Conservation (phyloP, 30 jellyfish, hydroid and myxozoan genomes). For the Cassiopea andromeda region DNA sequence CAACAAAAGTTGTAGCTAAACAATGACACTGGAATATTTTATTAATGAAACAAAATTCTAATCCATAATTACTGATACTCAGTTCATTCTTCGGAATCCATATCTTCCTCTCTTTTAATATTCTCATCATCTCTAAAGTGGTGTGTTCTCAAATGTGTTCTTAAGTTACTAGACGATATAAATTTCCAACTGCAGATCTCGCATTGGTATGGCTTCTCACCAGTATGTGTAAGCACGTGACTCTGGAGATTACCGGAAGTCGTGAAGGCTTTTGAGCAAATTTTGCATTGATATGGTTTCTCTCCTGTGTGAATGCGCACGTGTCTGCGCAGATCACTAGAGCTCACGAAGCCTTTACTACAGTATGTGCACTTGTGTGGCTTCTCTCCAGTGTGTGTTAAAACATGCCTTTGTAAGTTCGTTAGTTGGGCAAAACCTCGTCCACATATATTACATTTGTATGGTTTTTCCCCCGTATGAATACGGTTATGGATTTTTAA, state of each 20-base stretch:
- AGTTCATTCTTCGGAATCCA: slow-evolving; percentile 52
- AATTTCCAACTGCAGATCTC: slow-evolving; percentile 95
- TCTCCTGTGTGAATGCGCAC: slow-evolving; percentile 98
- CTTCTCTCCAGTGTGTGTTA: slow-evolving; percentile 97
- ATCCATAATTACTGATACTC: background rate
- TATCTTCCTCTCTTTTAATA: slow-evolving; percentile 40
- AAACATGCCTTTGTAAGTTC: slow-evolving; percentile 91
- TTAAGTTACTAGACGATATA: slow-evolving; percentile 81
- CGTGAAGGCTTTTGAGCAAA: slow-evolving; percentile 96
- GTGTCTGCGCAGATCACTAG: slow-evolving; percentile 96
- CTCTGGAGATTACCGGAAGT: slow-evolving; percentile 94
- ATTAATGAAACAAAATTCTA: background rate
- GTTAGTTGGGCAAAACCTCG: slow-evolving; percentile 98
- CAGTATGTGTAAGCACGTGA: slow-evolving; percentile 96
- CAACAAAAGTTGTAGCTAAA: too few relatives aligned
- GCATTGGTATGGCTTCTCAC: slow-evolving; percentile 97
- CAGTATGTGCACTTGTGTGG: slow-evolving; percentile 98
- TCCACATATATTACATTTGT: slow-evolving; percentile 94
- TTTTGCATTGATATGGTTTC: slow-evolving; percentile 96
- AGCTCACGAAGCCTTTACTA: slow-evolving; percentile 94
- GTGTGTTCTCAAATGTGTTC: slow-evolving; percentile 96
- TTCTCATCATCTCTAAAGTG: slow-evolving; percentile 75
- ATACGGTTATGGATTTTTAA: slow-evolving; percentile 92
- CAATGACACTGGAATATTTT: too few relatives aligned
- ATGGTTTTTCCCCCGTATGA: slow-evolving; percentile 98